phyloP scores from a whole-genome alignment of 2,797 vertebrate genomes.

The Knipowitschia caucasica region DNA sequence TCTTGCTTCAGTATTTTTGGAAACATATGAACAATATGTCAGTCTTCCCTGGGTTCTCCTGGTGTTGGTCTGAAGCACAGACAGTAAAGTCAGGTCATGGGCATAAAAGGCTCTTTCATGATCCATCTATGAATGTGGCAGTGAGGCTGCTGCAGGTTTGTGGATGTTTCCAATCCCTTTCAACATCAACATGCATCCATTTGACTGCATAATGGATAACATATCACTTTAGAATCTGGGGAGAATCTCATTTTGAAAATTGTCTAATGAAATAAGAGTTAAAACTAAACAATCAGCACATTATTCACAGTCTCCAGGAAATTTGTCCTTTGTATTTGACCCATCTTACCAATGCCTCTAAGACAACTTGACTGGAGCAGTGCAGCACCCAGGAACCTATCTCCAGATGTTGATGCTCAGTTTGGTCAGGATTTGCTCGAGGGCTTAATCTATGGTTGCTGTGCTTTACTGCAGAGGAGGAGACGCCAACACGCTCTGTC shows the following conservation, averaged over 20 bases:
- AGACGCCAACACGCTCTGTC: too few species aligned
- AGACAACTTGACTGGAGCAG: too few species aligned
- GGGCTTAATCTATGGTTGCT: too few species aligned
- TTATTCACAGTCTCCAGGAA: too few species aligned
- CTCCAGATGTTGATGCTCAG: too few species aligned
- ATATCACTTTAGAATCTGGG: not conserved
- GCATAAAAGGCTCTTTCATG: slow-evolving; percentile 65
- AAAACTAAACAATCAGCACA: too few species aligned
- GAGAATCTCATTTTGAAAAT: not conserved
- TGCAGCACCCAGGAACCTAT: too few species aligned
- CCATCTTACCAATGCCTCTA: too few species aligned
- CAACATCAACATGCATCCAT: slow-evolving; percentile 41
- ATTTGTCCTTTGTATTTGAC: too few species aligned
- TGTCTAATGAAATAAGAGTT: not conserved
- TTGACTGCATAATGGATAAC: slow-evolving; percentile 4
- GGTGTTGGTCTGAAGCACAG: slow-evolving; percentile 35
- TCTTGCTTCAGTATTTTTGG: slow-evolving; percentile 8
- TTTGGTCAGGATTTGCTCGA: too few species aligned
- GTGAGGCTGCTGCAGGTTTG: slow-evolving; percentile 33
- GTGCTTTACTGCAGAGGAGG: too few species aligned
- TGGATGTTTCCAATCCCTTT: slow-evolving; percentile 51
- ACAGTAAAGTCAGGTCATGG: slow-evolving; percentile 65
- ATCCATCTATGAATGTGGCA: slow-evolving; percentile 33
- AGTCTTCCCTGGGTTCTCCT: not conserved
- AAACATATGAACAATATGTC: slow-evolving; percentile 15